A percentile compares a stretch with the other conserved stretches of the same genome.
These are phyloP conservation scores for Chelonus formosanus DNA, from an alignment of 2,888 invertebrate genomes.

Conservation along the genomic window DNA sequence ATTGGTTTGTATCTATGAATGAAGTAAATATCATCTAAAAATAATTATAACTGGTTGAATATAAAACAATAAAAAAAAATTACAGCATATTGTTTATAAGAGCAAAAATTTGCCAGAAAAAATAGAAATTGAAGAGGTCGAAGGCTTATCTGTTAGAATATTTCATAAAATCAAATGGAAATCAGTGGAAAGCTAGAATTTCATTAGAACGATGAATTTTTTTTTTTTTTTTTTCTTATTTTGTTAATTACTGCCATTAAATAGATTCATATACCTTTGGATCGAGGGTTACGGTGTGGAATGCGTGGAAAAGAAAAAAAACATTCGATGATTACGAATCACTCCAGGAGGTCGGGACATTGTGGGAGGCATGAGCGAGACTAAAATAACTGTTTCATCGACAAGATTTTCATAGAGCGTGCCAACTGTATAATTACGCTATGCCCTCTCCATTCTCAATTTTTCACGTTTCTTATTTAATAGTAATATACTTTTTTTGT, in stretches of 20 bases:
- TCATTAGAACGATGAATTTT: not conserved
- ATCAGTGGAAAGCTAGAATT: not conserved
- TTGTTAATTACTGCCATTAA: not conserved
- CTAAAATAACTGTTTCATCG: conserved; percentile 50
- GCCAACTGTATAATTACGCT: not conserved
- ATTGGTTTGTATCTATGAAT: too few relatives aligned
- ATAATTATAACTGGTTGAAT: too few relatives aligned
- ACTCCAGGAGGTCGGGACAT: conserved; percentile 44
- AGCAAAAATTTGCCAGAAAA: too few relatives aligned
- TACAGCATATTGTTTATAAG: too few relatives aligned
- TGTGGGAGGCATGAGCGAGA: conserved; percentile 40
- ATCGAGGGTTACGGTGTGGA: not conserved
- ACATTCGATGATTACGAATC: conserved; percentile 44
- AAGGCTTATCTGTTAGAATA: too few relatives aligned
- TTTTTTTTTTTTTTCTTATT: not conserved
- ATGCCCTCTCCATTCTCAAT: not conserved
- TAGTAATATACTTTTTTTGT: conserved; percentile 1
- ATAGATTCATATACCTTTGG: conserved; percentile 3
- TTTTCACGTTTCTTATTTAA: not conserved
- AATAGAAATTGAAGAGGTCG: too few relatives aligned
- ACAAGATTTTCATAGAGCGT: conserved; percentile 41
- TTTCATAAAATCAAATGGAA: too few relatives aligned
- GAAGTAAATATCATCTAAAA: too few relatives aligned
- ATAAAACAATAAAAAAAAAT: too few relatives aligned
- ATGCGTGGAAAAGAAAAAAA: conserved; percentile 30